These are phyloP conservation scores for Lytechinus variegatus DNA, from an alignment of 35 echinoderm and acorn worm species.

Conservation along the genomic window DNA sequence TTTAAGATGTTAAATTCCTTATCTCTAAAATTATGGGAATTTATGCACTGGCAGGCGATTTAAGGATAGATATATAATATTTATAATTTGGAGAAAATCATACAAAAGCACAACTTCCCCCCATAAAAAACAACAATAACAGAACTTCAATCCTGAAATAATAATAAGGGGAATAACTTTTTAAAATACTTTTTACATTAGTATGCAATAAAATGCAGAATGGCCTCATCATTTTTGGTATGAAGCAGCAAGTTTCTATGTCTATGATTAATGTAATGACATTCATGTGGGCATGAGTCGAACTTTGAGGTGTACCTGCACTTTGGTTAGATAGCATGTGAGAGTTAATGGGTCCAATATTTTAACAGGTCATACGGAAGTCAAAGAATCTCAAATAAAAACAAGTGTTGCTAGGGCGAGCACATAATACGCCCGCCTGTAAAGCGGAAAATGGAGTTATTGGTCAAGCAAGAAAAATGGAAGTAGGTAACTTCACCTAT, in stretches of 20 bases:
- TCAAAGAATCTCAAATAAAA: not conserved
- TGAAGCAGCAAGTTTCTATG: not conserved
- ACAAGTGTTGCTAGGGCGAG: not conserved
- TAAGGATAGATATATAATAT: no score
- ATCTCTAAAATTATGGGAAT: no score
- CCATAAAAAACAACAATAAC: not conserved
- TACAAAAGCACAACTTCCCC: no score
- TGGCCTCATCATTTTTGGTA: not conserved
- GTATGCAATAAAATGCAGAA: not conserved
- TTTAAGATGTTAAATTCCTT: no score
- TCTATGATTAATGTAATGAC: not conserved
- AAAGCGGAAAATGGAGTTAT: no score
- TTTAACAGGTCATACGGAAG: not conserved
- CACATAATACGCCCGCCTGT: no score
- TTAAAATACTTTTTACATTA: not conserved
- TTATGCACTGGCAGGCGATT: no score
- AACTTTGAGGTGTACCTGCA: not conserved
- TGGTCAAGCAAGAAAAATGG: no score
- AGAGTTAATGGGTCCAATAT: not conserved
- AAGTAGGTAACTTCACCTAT: no score
- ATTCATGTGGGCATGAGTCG: not conserved
- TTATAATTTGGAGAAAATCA: no score
- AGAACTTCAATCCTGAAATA: no score
- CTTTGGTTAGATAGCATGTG: not conserved
- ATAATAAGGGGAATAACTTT: no score